Conservation (phyloP, 2,113 vertebrate genomes). For the Formicarius rufipectus region DNA sequence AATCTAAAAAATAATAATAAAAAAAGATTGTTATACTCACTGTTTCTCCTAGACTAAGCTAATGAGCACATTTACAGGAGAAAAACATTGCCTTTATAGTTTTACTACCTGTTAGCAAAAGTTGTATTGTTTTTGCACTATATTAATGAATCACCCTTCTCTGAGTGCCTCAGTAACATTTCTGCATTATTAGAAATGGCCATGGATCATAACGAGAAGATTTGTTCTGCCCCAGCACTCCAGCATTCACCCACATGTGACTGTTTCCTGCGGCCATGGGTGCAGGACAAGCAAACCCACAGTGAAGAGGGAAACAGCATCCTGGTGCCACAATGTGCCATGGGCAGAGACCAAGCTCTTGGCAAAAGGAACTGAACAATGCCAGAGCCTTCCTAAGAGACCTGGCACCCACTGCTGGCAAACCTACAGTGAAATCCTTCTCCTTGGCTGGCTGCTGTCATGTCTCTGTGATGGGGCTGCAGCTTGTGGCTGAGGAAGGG, state of each 20-base stretch:
- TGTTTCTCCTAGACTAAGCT: background rate
- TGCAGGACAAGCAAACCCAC: background rate
- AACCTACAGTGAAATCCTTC: background rate
- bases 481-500: background rate
- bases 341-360: background rate
- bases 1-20: background rate
- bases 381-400: background rate
- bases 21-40: background rate
- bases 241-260: accelerated
- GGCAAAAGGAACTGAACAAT: background rate
- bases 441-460: accelerated
- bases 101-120: background rate
- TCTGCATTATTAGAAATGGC: background rate
- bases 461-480: accelerated
- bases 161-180: background rate
- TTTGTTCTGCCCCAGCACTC: background rate
- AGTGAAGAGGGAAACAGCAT: background rate
- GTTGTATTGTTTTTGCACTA: background rate
- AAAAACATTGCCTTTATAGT: background rate
- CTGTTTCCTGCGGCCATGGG: accelerated
- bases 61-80: background rate
- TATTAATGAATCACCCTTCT: background rate
- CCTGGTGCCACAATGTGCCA: background rate
- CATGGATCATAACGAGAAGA: background rate
- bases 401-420: background rate